Percentiles rank a stretch among this genome's conserved stretches.
Evolutionary conservation across 2,888 invertebrate species (phyloP).

Genomic region (Desoria tigrina): DNA sequence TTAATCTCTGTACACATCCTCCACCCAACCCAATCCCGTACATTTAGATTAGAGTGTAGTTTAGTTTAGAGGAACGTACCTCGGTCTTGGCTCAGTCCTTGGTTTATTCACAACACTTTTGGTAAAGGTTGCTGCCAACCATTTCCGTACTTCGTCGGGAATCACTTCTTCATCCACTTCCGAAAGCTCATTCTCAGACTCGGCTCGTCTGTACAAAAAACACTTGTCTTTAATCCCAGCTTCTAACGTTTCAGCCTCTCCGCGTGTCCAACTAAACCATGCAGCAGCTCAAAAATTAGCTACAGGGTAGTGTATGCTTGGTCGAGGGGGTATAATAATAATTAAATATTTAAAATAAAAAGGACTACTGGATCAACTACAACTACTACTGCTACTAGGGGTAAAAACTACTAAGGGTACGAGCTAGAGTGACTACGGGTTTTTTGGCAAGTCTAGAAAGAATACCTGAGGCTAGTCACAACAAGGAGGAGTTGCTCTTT

Average conservation of each 20-base stretch:
- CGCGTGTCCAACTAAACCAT: constrained; percentile 1
- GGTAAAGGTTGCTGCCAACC: constrained; percentile 95
- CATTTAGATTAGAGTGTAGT: neutral
- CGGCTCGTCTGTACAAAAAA: constrained; percentile 66
- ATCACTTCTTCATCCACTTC: constrained; percentile 96
- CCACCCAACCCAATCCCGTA: neutral
- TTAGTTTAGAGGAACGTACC: constrained; percentile 21
- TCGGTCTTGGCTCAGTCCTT: constrained; percentile 60
- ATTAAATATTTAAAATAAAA: neutral
- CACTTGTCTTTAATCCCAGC: constrained; percentile 1
- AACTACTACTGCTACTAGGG: too few species aligned
- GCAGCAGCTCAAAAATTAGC: constrained; percentile 3
- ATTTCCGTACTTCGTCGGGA: constrained; percentile 92
- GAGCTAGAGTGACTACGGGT: too few species aligned
- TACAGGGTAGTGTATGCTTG: neutral
- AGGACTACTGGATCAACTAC: neutral
- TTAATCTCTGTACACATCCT: neutral
- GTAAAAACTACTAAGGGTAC: too few species aligned
- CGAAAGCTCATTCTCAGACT: constrained; percentile 92
- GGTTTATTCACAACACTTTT: constrained; percentile 76
- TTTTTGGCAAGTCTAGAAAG: too few species aligned
- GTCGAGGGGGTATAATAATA: too few species aligned
- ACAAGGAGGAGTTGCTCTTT: too few species aligned
- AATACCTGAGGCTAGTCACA: too few species aligned
- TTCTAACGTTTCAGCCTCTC: neutral